Evolutionary conservation across 2,113 vertebrate genomes (phyloP).

Genomic region (Elaphurus davidianus): DNA sequence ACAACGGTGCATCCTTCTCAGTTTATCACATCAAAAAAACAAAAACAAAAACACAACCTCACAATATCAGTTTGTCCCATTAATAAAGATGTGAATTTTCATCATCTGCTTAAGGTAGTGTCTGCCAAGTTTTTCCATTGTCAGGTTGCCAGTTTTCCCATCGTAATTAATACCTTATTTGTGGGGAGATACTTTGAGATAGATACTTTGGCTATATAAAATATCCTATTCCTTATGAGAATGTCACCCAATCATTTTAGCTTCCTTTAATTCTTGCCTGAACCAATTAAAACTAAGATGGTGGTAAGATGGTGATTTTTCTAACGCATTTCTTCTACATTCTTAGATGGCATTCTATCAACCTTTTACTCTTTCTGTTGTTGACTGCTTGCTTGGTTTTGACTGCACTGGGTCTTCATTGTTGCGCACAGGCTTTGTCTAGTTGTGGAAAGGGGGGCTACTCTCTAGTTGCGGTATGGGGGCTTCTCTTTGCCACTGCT

Average conservation of each 20-base stretch:
- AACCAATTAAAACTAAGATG: not conserved
- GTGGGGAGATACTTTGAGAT: not conserved
- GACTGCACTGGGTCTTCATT: not conserved
- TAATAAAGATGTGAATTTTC: not conserved
- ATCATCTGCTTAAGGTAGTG: not conserved
- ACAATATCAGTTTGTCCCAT: not conserved
- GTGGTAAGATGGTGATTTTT: not conserved
- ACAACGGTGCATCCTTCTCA: not conserved
- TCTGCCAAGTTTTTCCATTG: not conserved
- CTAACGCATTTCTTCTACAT: not conserved
- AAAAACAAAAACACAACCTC: not conserved
- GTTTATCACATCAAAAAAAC: not conserved
- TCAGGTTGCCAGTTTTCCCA: not conserved
- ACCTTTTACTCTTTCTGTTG: not conserved
- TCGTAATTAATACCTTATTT: not conserved
- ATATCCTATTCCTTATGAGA: not conserved
- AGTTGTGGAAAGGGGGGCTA: not conserved
- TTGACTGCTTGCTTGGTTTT: not conserved
- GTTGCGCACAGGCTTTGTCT: not conserved
- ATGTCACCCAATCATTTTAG: not conserved
- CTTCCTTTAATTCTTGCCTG: not conserved
- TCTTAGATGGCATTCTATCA: not conserved
- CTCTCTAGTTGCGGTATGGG: not conserved
- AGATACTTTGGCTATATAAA: not conserved
- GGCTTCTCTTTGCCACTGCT: not conserved